Conservation (phyloP, 2,797 vertebrate genomes). For the Anguilla megastoma region DNA sequence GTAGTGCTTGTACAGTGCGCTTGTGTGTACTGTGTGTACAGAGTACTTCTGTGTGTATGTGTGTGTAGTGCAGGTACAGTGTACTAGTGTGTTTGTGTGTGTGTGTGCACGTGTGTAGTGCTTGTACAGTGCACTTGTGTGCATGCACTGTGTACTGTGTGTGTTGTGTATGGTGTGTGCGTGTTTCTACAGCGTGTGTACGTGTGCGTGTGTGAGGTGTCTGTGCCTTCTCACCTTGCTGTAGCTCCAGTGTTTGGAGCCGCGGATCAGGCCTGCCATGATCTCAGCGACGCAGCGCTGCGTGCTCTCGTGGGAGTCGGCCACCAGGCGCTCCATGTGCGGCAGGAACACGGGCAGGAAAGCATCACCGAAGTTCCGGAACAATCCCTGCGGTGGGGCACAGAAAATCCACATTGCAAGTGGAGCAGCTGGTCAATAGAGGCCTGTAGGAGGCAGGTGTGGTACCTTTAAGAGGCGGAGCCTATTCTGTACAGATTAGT, state of each 20-base stretch:
- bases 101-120: too few relatives aligned
- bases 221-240: slow-evolving; percentile 57
- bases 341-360: slow-evolving; percentile 86
- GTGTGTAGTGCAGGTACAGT: too few relatives aligned
- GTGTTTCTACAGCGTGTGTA: neutral
- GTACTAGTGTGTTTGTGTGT: too few relatives aligned
- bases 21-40: too few relatives aligned
- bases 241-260: slow-evolving; percentile 90
- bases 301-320: slow-evolving; percentile 91
- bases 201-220: neutral
- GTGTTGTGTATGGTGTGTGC: neutral
- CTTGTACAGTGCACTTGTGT: too few relatives aligned
- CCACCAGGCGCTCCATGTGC: slow-evolving; percentile 89
- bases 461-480: too few relatives aligned
- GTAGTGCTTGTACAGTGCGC: neutral
- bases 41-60: too few relatives aligned
- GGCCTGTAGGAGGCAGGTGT: too few relatives aligned
- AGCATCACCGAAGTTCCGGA: slow-evolving; percentile 88
- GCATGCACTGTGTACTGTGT: neutral
- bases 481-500: too few relatives aligned
- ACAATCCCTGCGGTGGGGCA: slow-evolving; percentile 78
- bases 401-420: neutral
- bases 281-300: slow-evolving; percentile 96
- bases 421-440: neutral
- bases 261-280: slow-evolving; percentile 92